These are phyloP conservation scores for Pholis gunnellus DNA, from an alignment of 2,113 vertebrate species.

Conservation along the genomic window DNA sequence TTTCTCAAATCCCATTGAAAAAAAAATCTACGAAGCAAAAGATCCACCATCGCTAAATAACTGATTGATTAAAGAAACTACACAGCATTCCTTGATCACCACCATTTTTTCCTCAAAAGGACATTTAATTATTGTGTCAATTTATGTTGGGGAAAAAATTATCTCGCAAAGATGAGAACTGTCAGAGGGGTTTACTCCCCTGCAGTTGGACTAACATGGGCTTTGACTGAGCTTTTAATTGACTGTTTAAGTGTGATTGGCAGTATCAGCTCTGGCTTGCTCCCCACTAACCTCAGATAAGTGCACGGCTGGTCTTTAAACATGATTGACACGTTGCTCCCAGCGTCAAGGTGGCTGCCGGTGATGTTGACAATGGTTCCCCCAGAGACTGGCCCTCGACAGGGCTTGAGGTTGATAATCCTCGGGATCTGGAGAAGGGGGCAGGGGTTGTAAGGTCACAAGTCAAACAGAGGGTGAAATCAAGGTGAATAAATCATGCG, in stretches of 20 bases:
- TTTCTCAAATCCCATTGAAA: background rate
- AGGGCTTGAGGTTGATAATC: conserved; percentile 89
- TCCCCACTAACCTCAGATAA: conserved; percentile 89
- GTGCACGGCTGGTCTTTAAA: conserved; percentile 94
- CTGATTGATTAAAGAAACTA: background rate
- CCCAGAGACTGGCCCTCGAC: conserved; percentile 92
- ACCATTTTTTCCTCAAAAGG: background rate
- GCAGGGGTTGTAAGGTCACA: conserved; percentile 4
- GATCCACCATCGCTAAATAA: background rate
- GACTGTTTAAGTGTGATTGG: conserved; percentile 41
- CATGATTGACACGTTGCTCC: conserved; percentile 94
- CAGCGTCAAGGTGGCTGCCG: conserved; percentile 93
- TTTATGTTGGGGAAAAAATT: background rate
- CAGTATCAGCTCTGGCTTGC: conserved; percentile 32
- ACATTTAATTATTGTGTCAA: background rate
- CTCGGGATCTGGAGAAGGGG: conserved; percentile 86
- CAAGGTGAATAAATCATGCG: background rate
- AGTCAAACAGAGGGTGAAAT: conserved; percentile 8
- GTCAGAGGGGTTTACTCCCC: conserved; percentile 8
- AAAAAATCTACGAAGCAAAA: background rate
- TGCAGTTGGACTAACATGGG: conserved; percentile 14
- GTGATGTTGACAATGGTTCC: conserved; percentile 97
- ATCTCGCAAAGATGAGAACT: conserved; percentile 2
- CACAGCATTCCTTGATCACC: background rate
- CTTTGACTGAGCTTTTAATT: conserved; percentile 60